Evolutionary conservation across 1,140 invertebrate species (phyloP).

Genomic region (Pteromalus puparum): DNA sequence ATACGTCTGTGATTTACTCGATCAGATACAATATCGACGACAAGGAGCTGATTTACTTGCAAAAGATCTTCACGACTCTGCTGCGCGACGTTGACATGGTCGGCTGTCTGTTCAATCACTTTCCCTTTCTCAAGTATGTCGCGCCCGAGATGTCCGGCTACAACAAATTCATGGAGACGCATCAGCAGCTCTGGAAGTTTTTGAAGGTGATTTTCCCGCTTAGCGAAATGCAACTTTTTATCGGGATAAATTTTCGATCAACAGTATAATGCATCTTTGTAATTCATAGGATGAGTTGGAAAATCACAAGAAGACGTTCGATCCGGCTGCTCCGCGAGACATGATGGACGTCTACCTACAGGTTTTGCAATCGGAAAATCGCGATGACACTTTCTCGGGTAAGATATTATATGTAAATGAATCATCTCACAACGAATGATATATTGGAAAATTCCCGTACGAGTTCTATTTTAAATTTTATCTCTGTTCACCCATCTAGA

Average conservation of each 20-base stretch:
- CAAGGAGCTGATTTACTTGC: constrained; percentile 80
- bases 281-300: constrained; percentile 80
- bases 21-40: constrained; percentile 80
- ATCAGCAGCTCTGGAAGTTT: constrained; percentile 83
- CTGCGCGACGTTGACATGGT: constrained; percentile 86
- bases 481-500: constrained; percentile 71
- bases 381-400: constrained; percentile 69
- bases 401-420: too few species aligned
- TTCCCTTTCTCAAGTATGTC: constrained; percentile 84
- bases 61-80: constrained; percentile 82
- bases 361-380: constrained; percentile 75
- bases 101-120: constrained; percentile 85
- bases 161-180: constrained; percentile 82
- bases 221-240: constrained; percentile 40
- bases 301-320: constrained; percentile 83
- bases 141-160: constrained; percentile 87
- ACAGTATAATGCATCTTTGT: constrained; percentile 26
- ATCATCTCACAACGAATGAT: too few species aligned
- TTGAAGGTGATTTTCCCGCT: constrained; percentile 71
- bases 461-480: too few species aligned
- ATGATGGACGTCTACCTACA: constrained; percentile 91
- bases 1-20: not conserved
- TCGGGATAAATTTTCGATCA: constrained; percentile 50
- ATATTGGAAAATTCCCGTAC: too few species aligned
- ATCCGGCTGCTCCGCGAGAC: constrained; percentile 81